These are phyloP conservation scores for Apogon talboti DNA, from an alignment of 2,797 vertebrate species.

Conservation along the genomic window DNA sequence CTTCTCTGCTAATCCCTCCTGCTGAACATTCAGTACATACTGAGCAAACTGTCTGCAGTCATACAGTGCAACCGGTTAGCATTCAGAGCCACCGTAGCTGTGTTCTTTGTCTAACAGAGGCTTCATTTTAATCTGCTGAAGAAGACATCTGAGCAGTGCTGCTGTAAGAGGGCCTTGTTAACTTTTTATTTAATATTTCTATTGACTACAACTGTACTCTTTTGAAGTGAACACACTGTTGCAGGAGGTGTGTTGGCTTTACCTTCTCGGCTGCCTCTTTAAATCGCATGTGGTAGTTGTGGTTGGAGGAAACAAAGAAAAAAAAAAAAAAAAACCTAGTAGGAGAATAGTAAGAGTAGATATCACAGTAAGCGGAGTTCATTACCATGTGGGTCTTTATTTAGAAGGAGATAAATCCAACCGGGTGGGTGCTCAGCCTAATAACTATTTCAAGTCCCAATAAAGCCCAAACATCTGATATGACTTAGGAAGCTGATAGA, in stretches of 20 bases:
- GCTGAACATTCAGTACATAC: slow-evolving; percentile 64
- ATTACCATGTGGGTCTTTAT: slow-evolving; percentile 63
- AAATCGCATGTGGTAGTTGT: slow-evolving; percentile 30
- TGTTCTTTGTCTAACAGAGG: slow-evolving; percentile 36
- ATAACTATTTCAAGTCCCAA: slow-evolving; percentile 75
- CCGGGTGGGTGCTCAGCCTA: slow-evolving; percentile 61
- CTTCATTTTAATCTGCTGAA: slow-evolving; percentile 38
- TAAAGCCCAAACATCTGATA: slow-evolving; percentile 78
- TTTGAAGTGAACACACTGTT: neutral
- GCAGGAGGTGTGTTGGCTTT: slow-evolving; percentile 35
- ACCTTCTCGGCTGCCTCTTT: slow-evolving; percentile 40
- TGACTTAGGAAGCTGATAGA: slow-evolving; percentile 69
- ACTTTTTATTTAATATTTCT: slow-evolving; percentile 42
- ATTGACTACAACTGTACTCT: slow-evolving; percentile 39
- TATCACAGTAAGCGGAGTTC: slow-evolving; percentile 46
- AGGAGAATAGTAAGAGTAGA: slow-evolving; percentile 44
- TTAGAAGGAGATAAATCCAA: slow-evolving; percentile 61
- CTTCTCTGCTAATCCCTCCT: slow-evolving; percentile 81
- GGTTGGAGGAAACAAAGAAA: slow-evolving; percentile 45
- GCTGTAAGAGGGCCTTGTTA: slow-evolving; percentile 30
- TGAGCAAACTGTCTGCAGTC: slow-evolving; percentile 37
- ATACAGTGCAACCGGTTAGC: slow-evolving; percentile 23
- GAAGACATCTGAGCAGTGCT: slow-evolving; percentile 39
- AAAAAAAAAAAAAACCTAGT: slow-evolving; percentile 31
- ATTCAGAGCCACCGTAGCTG: slow-evolving; percentile 20